Evolutionary conservation across 2,113 vertebrate species (phyloP).

Genomic region (Onychostruthus taczanowskii): DNA sequence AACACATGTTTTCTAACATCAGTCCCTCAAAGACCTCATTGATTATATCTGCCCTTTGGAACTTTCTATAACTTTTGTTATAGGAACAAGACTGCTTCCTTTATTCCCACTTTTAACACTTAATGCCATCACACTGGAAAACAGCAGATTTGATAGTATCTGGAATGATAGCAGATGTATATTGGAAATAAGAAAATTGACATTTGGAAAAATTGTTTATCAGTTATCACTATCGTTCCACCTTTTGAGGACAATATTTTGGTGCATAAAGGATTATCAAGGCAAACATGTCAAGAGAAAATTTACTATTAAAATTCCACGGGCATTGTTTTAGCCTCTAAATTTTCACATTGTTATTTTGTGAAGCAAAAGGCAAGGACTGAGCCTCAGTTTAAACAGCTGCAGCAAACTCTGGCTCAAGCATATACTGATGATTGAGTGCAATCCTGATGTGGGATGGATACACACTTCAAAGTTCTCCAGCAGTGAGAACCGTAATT

Average conservation of each 20-base stretch:
- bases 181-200: conserved; percentile 39
- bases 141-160: neutral
- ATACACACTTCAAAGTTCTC: neutral
- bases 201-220: neutral
- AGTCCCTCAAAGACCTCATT: neutral
- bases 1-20: neutral
- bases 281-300: neutral
- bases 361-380: neutral
- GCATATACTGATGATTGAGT: neutral
- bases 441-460: neutral
- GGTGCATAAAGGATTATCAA: neutral
- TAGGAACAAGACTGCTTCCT: neutral
- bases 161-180: neutral
- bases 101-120: neutral
- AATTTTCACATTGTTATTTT: neutral
- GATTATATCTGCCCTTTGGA: neutral
- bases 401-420: neutral
- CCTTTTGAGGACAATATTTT: neutral
- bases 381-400: rapidly evolving
- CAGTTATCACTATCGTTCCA: neutral
- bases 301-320: neutral
- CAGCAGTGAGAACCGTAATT: neutral
- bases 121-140: conserved; percentile 4
- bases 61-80: neutral
- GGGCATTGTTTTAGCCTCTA: neutral